These are phyloP conservation scores for Coelogynopora nodosa DNA, from an alignment of 2,888 invertebrate genomes.

Conservation along the genomic window DNA sequence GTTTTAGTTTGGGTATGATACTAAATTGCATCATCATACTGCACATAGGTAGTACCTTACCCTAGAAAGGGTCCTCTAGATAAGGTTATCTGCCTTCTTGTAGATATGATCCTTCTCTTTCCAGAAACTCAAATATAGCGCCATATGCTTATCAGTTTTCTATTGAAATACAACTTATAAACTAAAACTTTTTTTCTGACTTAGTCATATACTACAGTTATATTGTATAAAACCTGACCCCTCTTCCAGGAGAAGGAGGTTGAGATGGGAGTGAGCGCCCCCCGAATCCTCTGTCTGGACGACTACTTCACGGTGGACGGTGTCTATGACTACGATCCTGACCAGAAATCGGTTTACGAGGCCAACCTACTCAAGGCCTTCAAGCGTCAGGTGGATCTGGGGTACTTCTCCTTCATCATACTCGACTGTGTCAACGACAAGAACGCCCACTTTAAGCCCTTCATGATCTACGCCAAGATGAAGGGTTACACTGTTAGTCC, in stretches of 20 bases:
- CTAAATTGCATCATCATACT: too few species aligned
- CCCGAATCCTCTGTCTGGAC: slow-evolving; percentile 84
- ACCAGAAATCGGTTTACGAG: slow-evolving; percentile 76
- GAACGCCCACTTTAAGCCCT: slow-evolving; percentile 73
- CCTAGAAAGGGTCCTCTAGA: too few species aligned
- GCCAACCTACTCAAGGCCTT: slow-evolving; percentile 79
- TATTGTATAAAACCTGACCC: too few species aligned
- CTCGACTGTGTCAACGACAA: slow-evolving; percentile 84
- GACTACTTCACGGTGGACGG: slow-evolving; percentile 74
- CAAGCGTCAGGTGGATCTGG: slow-evolving; percentile 81
- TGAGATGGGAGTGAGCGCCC: slow-evolving; percentile 80
- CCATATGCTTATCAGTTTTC: too few species aligned
- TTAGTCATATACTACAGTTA: too few species aligned
- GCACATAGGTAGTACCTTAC: too few species aligned
- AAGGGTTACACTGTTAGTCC: slow-evolving; percentile 73
- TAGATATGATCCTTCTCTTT: too few species aligned
- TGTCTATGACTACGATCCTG: slow-evolving; percentile 79
- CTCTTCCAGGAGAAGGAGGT: slow-evolving; percentile 71
- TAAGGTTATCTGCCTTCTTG: too few species aligned
- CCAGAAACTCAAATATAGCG: too few species aligned
- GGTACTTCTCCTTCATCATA: slow-evolving; percentile 85
- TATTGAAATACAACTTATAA: too few species aligned
- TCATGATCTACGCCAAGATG: slow-evolving; percentile 78
- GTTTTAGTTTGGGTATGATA: too few species aligned
- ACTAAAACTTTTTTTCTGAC: too few species aligned